phyloP scores from a whole-genome alignment of 2,797 vertebrate species.

The Phalanger gymnotis region DNA sequence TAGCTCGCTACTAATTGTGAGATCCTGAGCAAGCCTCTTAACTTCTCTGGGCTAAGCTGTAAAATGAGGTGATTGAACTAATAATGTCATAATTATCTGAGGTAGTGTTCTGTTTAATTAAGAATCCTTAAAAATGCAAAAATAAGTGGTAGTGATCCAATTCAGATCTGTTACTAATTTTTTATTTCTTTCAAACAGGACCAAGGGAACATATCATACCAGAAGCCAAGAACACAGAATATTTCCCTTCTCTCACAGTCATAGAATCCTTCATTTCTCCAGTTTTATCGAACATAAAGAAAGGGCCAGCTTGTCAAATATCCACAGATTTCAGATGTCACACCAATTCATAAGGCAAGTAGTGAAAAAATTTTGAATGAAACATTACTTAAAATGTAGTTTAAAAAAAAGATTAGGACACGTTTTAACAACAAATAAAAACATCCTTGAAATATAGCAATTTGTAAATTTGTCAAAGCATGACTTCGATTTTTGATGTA shows the following conservation, averaged over 20 bases:
- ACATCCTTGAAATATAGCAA: conserved; percentile 11
- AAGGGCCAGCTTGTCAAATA: conserved; percentile 67
- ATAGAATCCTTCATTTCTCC: conserved; percentile 33
- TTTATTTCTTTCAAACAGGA: conserved; percentile 68
- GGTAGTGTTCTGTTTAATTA: not conserved
- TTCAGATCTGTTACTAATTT: conserved; percentile 50
- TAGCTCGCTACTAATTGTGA: not conserved
- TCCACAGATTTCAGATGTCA: conserved; percentile 74
- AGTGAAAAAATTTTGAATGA: conserved; percentile 64
- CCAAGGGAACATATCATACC: conserved; percentile 64
- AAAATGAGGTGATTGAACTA: not conserved
- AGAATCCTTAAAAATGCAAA: conserved; percentile 14
- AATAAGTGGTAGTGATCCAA: not conserved
- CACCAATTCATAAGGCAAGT: conserved; percentile 75
- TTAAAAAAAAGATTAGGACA: conserved; percentile 29
- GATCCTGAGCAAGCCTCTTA: not conserved
- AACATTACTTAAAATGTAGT: conserved; percentile 28
- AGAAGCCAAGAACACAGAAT: conserved; percentile 71
- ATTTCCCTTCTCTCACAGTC: conserved; percentile 54
- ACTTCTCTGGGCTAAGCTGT: not conserved
- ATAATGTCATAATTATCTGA: not conserved
- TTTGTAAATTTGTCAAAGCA: conserved; percentile 20
- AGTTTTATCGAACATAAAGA: conserved; percentile 51
- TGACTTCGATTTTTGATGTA: not conserved
- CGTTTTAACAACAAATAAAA: conserved; percentile 39